phyloP scores from a whole-genome alignment of 2,888 invertebrate species.

The Lissocephala sabroskyi region DNA sequence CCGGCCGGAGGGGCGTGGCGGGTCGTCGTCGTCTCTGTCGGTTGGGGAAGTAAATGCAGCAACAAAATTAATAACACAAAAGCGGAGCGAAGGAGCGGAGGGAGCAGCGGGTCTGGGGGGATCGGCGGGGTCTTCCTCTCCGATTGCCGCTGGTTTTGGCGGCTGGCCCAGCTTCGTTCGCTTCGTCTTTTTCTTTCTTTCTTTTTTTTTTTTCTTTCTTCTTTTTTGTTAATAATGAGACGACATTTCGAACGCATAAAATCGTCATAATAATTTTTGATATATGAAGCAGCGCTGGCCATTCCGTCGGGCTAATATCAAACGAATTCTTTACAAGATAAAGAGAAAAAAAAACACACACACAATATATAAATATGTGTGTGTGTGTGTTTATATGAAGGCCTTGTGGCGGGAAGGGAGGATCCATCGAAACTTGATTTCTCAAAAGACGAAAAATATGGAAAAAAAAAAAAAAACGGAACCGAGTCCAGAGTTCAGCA shows the following conservation, averaged over 20 bases:
- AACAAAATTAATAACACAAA: conserved; percentile 54
- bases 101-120: too few relatives aligned
- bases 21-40: too few relatives aligned
- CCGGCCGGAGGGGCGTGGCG: too few relatives aligned
- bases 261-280: conserved; percentile 72
- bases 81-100: too few relatives aligned
- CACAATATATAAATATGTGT: conserved; percentile 16
- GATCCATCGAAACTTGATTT: too few relatives aligned
- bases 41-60: conserved; percentile 16
- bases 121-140: too few relatives aligned
- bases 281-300: conserved; percentile 70
- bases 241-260: conserved; percentile 72
- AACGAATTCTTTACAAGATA: conserved; percentile 70
- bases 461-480: too few relatives aligned
- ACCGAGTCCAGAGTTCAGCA: too few relatives aligned
- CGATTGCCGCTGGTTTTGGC: too few relatives aligned
- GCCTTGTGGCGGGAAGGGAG: too few relatives aligned
- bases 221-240: conserved; percentile 68
- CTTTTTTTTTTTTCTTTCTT: conserved; percentile 38
- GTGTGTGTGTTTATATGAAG: too few relatives aligned
- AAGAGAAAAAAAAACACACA: conserved; percentile 29
- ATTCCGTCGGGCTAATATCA: conserved; percentile 66
- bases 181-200: conserved; percentile 10
- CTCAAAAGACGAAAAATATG: too few relatives aligned
- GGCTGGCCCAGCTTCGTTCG: background rate